Evolutionary conservation across 2,888 invertebrate genomes (phyloP).

Genomic region (Crepidodera aurea): DNA sequence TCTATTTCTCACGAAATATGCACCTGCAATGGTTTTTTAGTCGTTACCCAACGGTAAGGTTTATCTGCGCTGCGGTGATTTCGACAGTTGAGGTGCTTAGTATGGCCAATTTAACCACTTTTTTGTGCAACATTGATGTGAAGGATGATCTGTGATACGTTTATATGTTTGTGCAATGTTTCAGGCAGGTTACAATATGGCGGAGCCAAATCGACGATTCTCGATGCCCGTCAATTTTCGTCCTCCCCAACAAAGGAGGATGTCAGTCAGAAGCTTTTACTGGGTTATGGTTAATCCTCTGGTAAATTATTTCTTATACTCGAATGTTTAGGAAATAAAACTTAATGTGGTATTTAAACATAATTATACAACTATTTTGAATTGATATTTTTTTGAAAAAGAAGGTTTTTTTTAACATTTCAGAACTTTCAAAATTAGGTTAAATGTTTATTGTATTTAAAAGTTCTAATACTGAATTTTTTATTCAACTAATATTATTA

Average conservation of each 20-base stretch:
- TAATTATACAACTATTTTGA: too few species aligned
- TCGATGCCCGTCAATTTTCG: constrained; percentile 42
- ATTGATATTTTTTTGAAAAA: too few species aligned
- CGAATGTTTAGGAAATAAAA: too few species aligned
- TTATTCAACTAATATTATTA: too few species aligned
- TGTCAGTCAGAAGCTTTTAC: constrained; percentile 54
- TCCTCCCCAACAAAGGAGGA: constrained; percentile 47
- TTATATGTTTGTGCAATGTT: constrained; percentile 21
- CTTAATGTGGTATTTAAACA: too few species aligned
- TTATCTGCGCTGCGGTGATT: constrained; percentile 13
- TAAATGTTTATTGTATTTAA: too few species aligned
- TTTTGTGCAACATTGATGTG: constrained; percentile 26
- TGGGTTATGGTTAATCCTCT: constrained; percentile 51
- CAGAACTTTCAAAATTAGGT: too few species aligned
- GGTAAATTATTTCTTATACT: constrained; percentile 45
- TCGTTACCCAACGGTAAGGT: constrained; percentile 35
- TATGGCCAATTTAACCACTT: constrained; percentile 32
- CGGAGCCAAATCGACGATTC: constrained; percentile 35
- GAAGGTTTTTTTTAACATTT: too few species aligned
- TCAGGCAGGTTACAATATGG: constrained; percentile 24
- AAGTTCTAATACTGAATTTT: too few species aligned
- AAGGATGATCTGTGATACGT: constrained; percentile 24
- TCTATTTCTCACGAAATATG: constrained; percentile 38
- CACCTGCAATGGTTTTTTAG: constrained; percentile 41
- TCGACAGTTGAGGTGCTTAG: constrained; percentile 8